Evolutionary conservation across 2,113 vertebrate genomes (phyloP), one percentile per base, ranked within the genome.

Genomic region (Phylloscopus trochilus): DNA sequence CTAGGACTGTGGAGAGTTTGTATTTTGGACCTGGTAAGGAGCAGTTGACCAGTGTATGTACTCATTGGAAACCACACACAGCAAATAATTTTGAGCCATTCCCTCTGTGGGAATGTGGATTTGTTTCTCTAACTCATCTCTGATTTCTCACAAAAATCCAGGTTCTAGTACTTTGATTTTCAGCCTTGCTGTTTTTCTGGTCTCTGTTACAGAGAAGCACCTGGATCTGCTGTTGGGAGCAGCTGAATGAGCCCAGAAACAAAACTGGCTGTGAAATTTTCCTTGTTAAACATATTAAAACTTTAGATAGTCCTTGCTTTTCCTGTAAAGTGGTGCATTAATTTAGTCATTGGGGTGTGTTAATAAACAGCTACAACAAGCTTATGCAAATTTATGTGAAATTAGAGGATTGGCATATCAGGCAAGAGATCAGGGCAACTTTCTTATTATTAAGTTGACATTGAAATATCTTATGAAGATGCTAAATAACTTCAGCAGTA

Each of bases 41-140:
- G 30, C 37, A 21, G 16, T 28, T 75, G 43, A 18, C 73, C 56
- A 30, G 1, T 0, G 1, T 24, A 1, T 0, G 0, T 19, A 7
- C 30, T 87, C 30, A 7, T 0, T 58, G 62, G 46, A 52, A 87
- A 39, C 28, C 39, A 47, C 76, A 28, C n/a, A 14, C 21, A 49
- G 67, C 53, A 52, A 21, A 5, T 18, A 21, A n/a, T 39, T 59
- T 16, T 27, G 60, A 59, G 24, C 26, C 64, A 41, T 87, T 77
- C 51, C 20, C 27, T 69, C 39, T 5, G 0, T 27, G 6, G 44
- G 24, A 9, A 2, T 2, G 4, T 31, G 64, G 11, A 13, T 53
- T 87, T 74, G 15, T 47, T 75, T 62, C 64, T 87, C 27, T 27
- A 23, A 4, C 47, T 78, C 27, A 9, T 33, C 27, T 84, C 51